These are phyloP conservation scores for Psittacara wagleri DNA, from an alignment of 2,113 vertebrate species.

Conservation along the genomic window DNA sequence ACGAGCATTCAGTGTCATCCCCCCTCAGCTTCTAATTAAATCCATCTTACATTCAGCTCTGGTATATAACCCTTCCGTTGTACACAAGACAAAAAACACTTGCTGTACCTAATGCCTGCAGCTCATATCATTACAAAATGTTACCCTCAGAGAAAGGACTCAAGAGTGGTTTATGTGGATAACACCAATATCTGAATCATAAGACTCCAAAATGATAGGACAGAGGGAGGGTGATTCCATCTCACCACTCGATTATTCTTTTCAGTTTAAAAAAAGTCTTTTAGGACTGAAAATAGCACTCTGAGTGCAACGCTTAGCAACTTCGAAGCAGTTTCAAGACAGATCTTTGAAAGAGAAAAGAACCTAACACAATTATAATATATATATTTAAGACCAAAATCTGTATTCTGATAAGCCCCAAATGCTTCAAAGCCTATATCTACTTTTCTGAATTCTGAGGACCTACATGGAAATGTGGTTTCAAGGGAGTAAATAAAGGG, in stretches of 20 bases:
- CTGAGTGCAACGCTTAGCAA: neutral
- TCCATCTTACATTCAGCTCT: neutral
- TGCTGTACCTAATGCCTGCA: neutral
- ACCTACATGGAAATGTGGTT: rapidly evolving
- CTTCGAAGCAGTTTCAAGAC: neutral
- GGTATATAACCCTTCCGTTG: neutral
- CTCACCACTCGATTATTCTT: neutral
- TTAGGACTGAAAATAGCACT: neutral
- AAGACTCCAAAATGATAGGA: neutral
- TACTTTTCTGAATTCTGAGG: neutral
- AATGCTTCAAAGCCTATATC: neutral
- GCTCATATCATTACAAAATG: neutral
- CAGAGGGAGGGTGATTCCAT: neutral
- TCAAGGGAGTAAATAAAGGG: neutral
- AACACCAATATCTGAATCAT: neutral
- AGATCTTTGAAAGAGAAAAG: neutral
- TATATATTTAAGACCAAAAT: neutral
- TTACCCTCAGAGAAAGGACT: neutral
- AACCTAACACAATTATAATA: neutral
- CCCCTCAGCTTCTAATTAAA: constrained; percentile 58
- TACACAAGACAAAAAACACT: constrained; percentile 32
- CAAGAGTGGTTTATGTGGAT: neutral
- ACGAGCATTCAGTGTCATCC: neutral
- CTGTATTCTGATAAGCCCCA: neutral
- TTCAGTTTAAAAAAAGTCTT: neutral